These are phyloP conservation scores for Drosophila arawakana DNA, from an alignment of 1,140 invertebrate genomes.

Conservation along the genomic window DNA sequence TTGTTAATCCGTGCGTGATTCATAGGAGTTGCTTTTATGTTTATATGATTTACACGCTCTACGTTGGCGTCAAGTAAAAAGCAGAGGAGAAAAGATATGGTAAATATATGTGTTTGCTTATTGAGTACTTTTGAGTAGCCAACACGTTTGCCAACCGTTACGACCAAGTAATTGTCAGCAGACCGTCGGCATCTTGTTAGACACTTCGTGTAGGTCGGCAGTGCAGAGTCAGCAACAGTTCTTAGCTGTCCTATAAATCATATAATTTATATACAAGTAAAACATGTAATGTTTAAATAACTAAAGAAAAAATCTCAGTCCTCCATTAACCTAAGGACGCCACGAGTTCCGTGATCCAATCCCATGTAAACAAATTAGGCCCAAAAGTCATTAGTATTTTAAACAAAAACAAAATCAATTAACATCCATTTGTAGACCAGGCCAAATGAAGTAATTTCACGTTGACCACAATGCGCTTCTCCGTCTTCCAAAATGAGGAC, in stretches of 20 bases:
- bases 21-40: slow-evolving; percentile 49
- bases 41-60: slow-evolving; percentile 60
- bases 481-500: neutral
- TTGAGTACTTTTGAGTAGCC: slow-evolving; percentile 20
- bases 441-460: slow-evolving; percentile 64
- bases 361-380: neutral
- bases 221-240: slow-evolving; percentile 29
- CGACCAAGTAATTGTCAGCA: slow-evolving; percentile 51
- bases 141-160: slow-evolving; percentile 32
- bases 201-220: slow-evolving; percentile 46
- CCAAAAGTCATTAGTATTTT: slow-evolving; percentile 34
- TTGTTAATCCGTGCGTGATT: slow-evolving; percentile 58
- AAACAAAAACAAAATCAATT: slow-evolving; percentile 59
- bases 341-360: neutral
- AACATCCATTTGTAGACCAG: slow-evolving; percentile 38
- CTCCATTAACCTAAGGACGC: neutral
- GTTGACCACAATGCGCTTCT: slow-evolving; percentile 29
- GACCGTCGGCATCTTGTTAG: slow-evolving; percentile 33
- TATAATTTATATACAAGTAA: slow-evolving; percentile 11
- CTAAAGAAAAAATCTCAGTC: neutral
- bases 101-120: slow-evolving; percentile 12
- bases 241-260: slow-evolving; percentile 35
- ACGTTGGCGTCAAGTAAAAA: slow-evolving; percentile 46
- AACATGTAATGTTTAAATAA: neutral
- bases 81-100: neutral